phyloP scores from a whole-genome alignment of 2,113 vertebrate genomes.

The Atractosteus spatula region DNA sequence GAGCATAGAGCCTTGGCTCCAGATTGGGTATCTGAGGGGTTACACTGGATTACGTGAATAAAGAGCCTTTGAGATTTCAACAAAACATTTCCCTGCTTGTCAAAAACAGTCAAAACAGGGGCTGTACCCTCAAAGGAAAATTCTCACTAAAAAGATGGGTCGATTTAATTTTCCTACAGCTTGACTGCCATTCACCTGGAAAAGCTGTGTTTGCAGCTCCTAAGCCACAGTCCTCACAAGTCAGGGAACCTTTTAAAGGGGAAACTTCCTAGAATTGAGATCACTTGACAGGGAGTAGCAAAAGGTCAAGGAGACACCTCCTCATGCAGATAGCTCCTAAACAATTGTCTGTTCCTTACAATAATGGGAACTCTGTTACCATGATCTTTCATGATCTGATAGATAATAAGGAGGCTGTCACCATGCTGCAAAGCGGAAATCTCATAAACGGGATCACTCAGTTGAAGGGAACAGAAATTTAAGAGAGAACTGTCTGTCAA shows the following conservation, averaged over 20 bases:
- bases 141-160: background rate
- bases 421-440: background rate
- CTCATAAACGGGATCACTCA: background rate
- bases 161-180: background rate
- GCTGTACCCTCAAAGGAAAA: no score
- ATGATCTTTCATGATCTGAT: background rate
- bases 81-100: no score
- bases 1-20: no score
- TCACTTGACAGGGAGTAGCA: background rate
- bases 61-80: no score
- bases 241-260: background rate
- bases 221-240: background rate
- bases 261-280: slow-evolving; percentile 1
- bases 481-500: background rate
- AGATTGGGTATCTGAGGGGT: no score
- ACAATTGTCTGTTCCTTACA: background rate
- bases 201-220: background rate
- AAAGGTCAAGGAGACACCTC: slow-evolving; percentile 3
- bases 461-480: background rate
- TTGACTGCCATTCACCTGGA: background rate
- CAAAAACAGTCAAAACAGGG: no score
- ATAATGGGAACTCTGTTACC: slow-evolving; percentile 2
- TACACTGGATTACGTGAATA: no score
- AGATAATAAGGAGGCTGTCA: background rate
- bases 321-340: background rate